Evolutionary conservation across 53 echinoderm and acorn worm species (phyloP).

Genomic region (Paelopatides confundens): DNA sequence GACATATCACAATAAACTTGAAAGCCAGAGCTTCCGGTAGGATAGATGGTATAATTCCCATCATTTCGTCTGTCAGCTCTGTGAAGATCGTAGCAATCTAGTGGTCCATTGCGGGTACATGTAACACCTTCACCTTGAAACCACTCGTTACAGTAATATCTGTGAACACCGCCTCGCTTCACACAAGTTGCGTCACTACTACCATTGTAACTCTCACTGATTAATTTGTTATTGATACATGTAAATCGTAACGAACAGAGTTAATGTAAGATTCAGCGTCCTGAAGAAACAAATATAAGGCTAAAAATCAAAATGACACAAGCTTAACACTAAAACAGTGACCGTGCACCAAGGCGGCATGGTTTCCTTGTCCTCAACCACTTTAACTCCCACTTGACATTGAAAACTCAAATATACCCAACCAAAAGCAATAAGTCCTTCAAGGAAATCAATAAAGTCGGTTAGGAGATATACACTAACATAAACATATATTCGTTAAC

Average conservation of each 20-base stretch:
- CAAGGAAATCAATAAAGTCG: too few relatives aligned
- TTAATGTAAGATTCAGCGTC: not conserved
- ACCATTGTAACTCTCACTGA: not conserved
- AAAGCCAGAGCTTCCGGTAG: not conserved
- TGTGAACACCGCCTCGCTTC: not conserved
- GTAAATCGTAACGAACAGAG: not conserved
- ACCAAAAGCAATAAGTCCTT: too few relatives aligned
- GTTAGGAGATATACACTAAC: too few relatives aligned
- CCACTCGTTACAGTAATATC: constrained; percentile 3
- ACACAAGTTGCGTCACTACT: not conserved
- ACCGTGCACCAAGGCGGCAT: too few relatives aligned
- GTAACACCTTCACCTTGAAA: not conserved
- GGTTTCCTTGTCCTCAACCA: too few relatives aligned
- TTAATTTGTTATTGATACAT: not conserved
- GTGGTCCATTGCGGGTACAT: constrained; percentile 13
- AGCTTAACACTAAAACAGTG: too few relatives aligned
- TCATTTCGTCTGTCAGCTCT: not conserved
- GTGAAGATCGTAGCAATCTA: not conserved
- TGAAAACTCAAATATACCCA: too few relatives aligned
- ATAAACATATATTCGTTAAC: too few relatives aligned
- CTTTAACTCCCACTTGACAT: too few relatives aligned
- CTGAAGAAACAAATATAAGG: not conserved
- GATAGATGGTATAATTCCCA: not conserved
- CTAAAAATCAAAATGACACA: not conserved
- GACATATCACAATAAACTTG: not conserved